Conservation (phyloP, 35 echinoderm and acorn worm genomes). For the Amphiura filiformis region DNA sequence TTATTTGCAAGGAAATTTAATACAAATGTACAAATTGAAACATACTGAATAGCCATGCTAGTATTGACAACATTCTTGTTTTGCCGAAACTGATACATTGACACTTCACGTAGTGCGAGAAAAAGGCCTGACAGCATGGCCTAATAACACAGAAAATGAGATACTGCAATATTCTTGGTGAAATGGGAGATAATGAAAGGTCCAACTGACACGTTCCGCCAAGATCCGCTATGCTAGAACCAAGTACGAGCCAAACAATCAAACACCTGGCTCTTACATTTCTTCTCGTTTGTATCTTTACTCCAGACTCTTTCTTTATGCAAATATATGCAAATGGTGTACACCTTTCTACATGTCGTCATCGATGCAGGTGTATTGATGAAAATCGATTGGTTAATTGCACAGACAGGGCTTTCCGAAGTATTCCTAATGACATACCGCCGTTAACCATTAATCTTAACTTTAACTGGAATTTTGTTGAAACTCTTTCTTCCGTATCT, state of each 20-base stretch:
- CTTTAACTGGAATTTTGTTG: neutral
- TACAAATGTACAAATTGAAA: too few relatives aligned
- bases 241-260: neutral
- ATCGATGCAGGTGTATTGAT: neutral
- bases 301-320: neutral
- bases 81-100: too few relatives aligned
- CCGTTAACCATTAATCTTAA: neutral
- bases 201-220: neutral
- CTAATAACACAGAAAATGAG: neutral
- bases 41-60: too few relatives aligned
- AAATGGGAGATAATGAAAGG: neutral
- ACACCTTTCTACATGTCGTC: neutral
- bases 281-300: slow-evolving; percentile 8
- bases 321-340: slow-evolving; percentile 2
- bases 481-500: neutral
- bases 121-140: too few relatives aligned
- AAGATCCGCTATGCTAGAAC: neutral
- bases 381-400: neutral
- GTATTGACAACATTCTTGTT: too few relatives aligned
- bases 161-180: neutral
- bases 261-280: neutral
- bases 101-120: too few relatives aligned
- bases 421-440: neutral
- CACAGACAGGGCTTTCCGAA: neutral
- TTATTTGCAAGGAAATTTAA: too few relatives aligned